A percentile compares a stretch with the other conserved stretches of the same genome.
These are phyloP conservation scores for Ommatoiulus sabulosus DNA, from an alignment of 2,888 invertebrate genomes.

Conservation along the genomic window DNA sequence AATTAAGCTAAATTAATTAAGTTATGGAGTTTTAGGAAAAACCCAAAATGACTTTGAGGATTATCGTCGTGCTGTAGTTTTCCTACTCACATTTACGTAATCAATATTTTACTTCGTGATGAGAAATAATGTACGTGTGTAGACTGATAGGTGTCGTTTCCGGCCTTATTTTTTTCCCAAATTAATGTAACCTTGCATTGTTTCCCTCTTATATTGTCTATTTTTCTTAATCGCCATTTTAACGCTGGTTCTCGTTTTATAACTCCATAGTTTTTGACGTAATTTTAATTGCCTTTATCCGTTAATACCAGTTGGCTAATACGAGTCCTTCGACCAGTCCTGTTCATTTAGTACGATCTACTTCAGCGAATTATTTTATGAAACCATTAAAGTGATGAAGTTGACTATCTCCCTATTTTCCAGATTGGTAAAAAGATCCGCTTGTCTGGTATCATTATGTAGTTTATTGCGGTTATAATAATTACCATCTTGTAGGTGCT, in stretches of 20 bases:
- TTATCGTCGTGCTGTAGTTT: neutral
- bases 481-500: neutral
- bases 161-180: neutral
- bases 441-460: neutral
- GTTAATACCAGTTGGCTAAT: conserved; percentile 18
- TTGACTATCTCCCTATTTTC: neutral
- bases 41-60: neutral
- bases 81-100: conserved; percentile 24
- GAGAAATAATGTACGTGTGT: neutral
- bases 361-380: neutral
- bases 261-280: conserved; percentile 20
- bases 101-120: conserved; percentile 15
- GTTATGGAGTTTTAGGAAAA: neutral
- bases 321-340: neutral
- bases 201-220: conserved; percentile 16
- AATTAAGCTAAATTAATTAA: neutral
- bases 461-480: conserved; percentile 31
- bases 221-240: conserved; percentile 9
- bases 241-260: neutral
- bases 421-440: neutral
- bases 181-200: conserved; percentile 13
- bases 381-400: neutral
- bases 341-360: neutral
- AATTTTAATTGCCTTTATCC: conserved; percentile 38
- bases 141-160: conserved; percentile 39